Evolutionary conservation across 2,888 invertebrate species (phyloP).

Genomic region (Metellina segmentata): DNA sequence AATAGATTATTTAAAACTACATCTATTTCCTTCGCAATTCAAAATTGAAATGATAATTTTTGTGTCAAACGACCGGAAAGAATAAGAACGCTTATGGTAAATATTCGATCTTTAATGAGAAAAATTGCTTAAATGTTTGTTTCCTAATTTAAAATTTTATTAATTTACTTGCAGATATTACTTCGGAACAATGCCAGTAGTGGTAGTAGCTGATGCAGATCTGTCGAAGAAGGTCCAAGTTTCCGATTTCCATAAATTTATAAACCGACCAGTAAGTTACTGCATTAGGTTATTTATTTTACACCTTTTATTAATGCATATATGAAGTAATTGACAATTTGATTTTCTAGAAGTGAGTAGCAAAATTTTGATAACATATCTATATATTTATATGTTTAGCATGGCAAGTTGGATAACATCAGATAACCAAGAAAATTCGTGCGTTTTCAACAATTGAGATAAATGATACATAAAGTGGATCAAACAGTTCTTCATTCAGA

Average conservation of each 20-base stretch:
- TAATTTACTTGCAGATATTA: slow-evolving; percentile 66
- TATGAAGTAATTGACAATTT: neutral
- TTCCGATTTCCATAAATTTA: slow-evolving; percentile 79
- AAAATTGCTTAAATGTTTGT: neutral
- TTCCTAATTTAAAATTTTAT: neutral
- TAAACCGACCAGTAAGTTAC: slow-evolving; percentile 78
- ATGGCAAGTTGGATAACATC: too few relatives aligned
- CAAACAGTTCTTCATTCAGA: too few relatives aligned
- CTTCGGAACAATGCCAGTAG: slow-evolving; percentile 65
- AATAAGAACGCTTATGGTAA: neutral
- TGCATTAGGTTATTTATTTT: neutral
- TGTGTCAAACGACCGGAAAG: neutral
- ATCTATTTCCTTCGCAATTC: too few relatives aligned
- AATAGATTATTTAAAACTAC: too few relatives aligned
- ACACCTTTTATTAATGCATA: neutral
- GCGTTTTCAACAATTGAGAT: too few relatives aligned
- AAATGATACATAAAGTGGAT: too few relatives aligned
- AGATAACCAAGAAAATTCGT: too few relatives aligned
- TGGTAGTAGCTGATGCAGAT: slow-evolving; percentile 74
- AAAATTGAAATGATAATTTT: too few relatives aligned
- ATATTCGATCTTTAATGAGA: neutral
- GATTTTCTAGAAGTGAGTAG: neutral
- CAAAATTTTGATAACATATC: too few relatives aligned
- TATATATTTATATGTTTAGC: too few relatives aligned
- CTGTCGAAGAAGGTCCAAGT: slow-evolving; percentile 79